These are phyloP conservation scores for Parazoanthus atlanticus DNA, from an alignment of 92 coral and sea anemone genomes.

Conservation along the genomic window DNA sequence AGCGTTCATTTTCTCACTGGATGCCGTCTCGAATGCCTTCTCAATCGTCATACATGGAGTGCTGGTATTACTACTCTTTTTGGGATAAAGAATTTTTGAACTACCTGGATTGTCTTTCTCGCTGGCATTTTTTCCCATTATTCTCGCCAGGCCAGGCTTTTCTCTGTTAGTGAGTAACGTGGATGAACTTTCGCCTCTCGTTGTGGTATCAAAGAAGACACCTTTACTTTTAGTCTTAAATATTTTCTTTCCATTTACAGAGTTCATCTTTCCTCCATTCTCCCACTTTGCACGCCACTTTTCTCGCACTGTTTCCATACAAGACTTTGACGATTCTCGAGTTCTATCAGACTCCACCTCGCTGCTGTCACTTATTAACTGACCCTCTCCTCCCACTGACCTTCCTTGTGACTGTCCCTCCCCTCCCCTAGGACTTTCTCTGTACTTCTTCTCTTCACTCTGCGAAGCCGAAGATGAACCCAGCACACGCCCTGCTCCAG, in stretches of 20 bases:
- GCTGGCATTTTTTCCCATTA: not conserved
- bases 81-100: slow-evolving; percentile 41
- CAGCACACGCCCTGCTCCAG: slow-evolving; percentile 78
- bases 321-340: not conserved
- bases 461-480: slow-evolving; percentile 49
- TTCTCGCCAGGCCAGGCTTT: not conserved
- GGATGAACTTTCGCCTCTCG: slow-evolving; percentile 18
- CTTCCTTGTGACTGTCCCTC: not conserved
- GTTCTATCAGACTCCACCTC: not conserved
- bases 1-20: not conserved
- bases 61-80: slow-evolving; percentile 17
- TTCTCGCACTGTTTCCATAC: slow-evolving; percentile 26
- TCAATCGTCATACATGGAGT: slow-evolving; percentile 62
- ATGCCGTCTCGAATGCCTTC: slow-evolving; percentile 77
- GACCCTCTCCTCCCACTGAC: not conserved
- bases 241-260: not conserved
- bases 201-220: not conserved
- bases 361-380: not conserved
- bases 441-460: not conserved
- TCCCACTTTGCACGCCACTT: slow-evolving; percentile 38
- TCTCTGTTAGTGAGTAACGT: not conserved
- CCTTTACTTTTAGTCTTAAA: not conserved
- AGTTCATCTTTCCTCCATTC: not conserved
- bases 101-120: slow-evolving; percentile 2
- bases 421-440: not conserved